Base-by-base conservation (phyloP, 37 sponge, comb jelly and placozoan genomes). In the Agelas oroides region DNA sequence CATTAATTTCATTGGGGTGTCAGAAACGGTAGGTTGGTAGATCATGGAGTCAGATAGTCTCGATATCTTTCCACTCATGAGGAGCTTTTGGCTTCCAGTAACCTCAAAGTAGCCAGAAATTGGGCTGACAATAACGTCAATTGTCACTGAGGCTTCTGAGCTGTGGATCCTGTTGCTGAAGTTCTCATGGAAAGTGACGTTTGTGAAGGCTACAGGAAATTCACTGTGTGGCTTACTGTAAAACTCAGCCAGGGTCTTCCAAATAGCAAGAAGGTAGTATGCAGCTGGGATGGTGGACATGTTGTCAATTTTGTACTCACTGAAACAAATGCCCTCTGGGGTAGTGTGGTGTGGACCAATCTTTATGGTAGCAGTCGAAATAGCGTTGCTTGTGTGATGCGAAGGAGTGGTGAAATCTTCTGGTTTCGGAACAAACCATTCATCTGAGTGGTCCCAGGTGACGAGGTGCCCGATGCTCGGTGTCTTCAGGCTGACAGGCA, bases 381-480 rank as follows among this genome's bases (percentile, higher is more conserved):
- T 19, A 8, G 28, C 1, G 31, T 67, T 67, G 69, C 3, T 19
- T 33, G 2, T 11, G 2, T 28, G 34, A 1, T 28, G 34, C 2
- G 34, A 27, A 67, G 32, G 19, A 28, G 69, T 30, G 2, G 31
- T 28, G 69, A 67, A 67, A 25, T 67, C 69, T 12, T 67, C 69
- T 32, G 34, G 34, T 30, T 67, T 25, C 3, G 69, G 69, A 30
- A 67, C 69, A 31, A 34, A 32, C 69, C 69, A 67, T 34, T 67
- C 69, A 8, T 67, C 69, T 33, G 35, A 2, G 35, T 67, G 69
- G 8, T 67, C 69, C 69, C 69, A 67, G 19, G 69, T 6, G 8
- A 67, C 12, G 35, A 67, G 69, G 69, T 11, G 69, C 2, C 69
- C 69, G 13, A 67, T 67, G 35, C 69, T 67, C 35, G 69, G 69